Percentiles rank a stretch among this genome's conserved stretches.
Conservation (phyloP, 2,113 vertebrate genomes). For the Irena cyanogastra region DNA sequence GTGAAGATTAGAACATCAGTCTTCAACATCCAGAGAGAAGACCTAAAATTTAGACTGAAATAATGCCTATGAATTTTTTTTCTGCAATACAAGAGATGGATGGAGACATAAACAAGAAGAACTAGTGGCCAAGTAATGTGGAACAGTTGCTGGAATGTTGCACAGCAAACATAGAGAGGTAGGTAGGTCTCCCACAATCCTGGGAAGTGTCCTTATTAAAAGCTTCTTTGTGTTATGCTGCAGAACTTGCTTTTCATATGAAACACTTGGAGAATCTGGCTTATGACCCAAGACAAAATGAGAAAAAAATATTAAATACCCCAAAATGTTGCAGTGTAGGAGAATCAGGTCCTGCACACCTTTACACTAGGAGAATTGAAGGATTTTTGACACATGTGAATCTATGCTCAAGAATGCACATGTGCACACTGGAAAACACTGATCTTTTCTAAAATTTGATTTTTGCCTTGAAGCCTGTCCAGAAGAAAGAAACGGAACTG, state of each 20-base stretch:
- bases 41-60: not conserved
- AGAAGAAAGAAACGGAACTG: not conserved
- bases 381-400: rapidly evolving
- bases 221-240: not conserved
- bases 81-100: not conserved
- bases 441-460: not conserved
- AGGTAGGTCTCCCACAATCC: not conserved
- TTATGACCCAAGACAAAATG: not conserved
- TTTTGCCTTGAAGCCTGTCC: not conserved
- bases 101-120: not conserved
- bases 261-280: slow-evolving; percentile 4
- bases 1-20: not conserved
- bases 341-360: not conserved
- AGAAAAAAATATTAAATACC: not conserved
- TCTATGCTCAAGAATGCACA: not conserved
- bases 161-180: rapidly evolving
- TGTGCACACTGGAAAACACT: not conserved
- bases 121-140: not conserved
- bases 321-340: not conserved
- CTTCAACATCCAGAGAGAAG: not conserved
- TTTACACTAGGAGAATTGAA: not conserved
- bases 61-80: not conserved
- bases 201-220: not conserved
- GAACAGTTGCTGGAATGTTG: not conserved
- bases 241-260: not conserved